A percentile compares a stretch with the other conserved stretches of the same genome.
Conservation (phyloP, 2,888 invertebrate species). For the Actias luna region DNA sequence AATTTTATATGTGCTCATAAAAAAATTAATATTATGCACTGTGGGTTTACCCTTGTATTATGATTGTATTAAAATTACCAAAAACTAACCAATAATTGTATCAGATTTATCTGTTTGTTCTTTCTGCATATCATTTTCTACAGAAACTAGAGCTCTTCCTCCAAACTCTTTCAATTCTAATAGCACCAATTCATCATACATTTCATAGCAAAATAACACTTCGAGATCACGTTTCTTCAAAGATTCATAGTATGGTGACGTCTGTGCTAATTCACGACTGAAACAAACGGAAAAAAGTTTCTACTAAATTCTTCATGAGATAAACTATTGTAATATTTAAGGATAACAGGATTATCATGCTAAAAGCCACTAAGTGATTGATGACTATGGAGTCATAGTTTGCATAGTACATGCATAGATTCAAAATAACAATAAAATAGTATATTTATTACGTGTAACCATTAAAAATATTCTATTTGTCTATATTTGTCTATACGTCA, state of each 20-base stretch:
- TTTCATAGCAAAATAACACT: conserved; percentile 97
- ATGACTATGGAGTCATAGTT: too few relatives aligned
- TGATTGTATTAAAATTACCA: background rate
- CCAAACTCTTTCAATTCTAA: conserved; percentile 93
- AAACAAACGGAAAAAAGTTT: conserved; percentile 33
- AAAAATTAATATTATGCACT: background rate
- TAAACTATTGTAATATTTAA: too few relatives aligned
- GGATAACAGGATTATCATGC: too few relatives aligned
- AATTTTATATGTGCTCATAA: too few relatives aligned
- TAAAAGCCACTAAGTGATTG: too few relatives aligned
- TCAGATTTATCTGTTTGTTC: conserved; percentile 82
- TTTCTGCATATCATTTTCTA: conserved; percentile 95
- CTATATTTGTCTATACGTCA: too few relatives aligned
- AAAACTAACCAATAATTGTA: conserved; percentile 80
- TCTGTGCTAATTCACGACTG: conserved; percentile 95
- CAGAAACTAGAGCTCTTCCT: conserved; percentile 88
- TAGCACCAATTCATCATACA: conserved; percentile 97
- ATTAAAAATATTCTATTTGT: too few relatives aligned
- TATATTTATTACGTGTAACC: too few relatives aligned
- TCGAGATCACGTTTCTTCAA: conserved; percentile 93
- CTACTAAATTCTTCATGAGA: background rate
- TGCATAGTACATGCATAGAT: too few relatives aligned
- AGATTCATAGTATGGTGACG: conserved; percentile 97
- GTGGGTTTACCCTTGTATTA: background rate
- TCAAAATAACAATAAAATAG: too few relatives aligned